Evolutionary conservation across 2,113 vertebrate species (phyloP), one percentile per base, ranked within the genome.

Genomic region (Thalassoma bifasciatum): DNA sequence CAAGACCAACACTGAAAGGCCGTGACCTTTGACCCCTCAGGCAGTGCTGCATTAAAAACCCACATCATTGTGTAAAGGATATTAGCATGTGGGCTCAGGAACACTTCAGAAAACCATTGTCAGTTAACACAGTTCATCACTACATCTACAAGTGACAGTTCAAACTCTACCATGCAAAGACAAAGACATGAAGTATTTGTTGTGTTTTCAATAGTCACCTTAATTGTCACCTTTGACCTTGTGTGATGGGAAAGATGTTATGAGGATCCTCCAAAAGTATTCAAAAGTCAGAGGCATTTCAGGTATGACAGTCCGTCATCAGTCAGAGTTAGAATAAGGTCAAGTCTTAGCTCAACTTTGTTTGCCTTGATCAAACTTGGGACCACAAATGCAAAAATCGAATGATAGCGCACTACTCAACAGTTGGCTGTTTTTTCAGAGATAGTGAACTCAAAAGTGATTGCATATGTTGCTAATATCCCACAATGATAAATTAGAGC

Each of bases 281-380:
- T 30, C 30, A 12, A 2, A 13, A 42, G 14, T 42, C 10, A 4
- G 65, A 16, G 9, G 57, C 26, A 46, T 66, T 61, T 3, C 36
- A n/a, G 24, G 22, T 10, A 54, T 38, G 26, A 16, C 44, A 60
- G 26, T 5, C 13, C 38, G 51, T 9, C 30, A n/a, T 21, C 42
- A 61, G 46, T 14, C 42, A 50, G 47, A 26, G 10, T n/a, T 60
- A 46, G 47, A 61, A 14, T 22, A 19, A 59, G 49, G 56, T 61
- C 75, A 66, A 71, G 17, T 34, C 13, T 58, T n/a, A 62, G 22
- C 1, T 67, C 46, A 30, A 34, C 21, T 11, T 54, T 62, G 57
- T 19, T 23, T 62, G 65, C 19, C 23, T 49, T 23, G 12, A 50
- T 47, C n/a, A 9, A 22, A 49, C 22, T 10, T 64, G 60, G 66